Conservation (phyloP, 2,113 vertebrate genomes). For the Empidonax alnorum region DNA sequence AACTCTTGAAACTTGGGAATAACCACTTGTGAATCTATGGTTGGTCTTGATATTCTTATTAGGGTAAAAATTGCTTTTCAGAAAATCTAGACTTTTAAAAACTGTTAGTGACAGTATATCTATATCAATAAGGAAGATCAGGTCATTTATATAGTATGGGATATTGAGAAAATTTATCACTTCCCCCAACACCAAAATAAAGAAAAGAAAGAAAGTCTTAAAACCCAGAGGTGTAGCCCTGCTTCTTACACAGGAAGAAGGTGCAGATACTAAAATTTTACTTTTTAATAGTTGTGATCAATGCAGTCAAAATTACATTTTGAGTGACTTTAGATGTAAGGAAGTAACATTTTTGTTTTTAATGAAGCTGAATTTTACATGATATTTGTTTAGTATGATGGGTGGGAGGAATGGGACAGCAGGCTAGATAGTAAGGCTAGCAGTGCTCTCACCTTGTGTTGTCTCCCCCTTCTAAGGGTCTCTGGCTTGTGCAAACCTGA, state of each 20-base stretch:
- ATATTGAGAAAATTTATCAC: not conserved
- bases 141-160: too few species aligned
- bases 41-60: not conserved
- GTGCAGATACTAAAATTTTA: not conserved
- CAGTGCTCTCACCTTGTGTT: not conserved
- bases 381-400: rapidly evolving
- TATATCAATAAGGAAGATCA: not conserved
- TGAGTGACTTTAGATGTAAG: not conserved
- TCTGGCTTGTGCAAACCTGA: not conserved
- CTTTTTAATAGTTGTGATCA: not conserved
- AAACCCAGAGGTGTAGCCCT: not conserved
- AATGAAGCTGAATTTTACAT: not conserved
- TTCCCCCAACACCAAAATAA: not conserved
- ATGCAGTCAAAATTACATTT: not conserved
- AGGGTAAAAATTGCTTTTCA: not conserved
- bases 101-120: not conserved
- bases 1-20: not conserved
- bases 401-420: not conserved
- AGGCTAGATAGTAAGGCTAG: not conserved
- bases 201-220: not conserved
- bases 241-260: not conserved
- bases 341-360: not conserved
- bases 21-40: not conserved
- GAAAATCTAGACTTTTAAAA: not conserved
- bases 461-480: not conserved